Evolutionary conservation across 2,797 vertebrate species (phyloP).

Genomic region (Hylomyscus alleni): DNA sequence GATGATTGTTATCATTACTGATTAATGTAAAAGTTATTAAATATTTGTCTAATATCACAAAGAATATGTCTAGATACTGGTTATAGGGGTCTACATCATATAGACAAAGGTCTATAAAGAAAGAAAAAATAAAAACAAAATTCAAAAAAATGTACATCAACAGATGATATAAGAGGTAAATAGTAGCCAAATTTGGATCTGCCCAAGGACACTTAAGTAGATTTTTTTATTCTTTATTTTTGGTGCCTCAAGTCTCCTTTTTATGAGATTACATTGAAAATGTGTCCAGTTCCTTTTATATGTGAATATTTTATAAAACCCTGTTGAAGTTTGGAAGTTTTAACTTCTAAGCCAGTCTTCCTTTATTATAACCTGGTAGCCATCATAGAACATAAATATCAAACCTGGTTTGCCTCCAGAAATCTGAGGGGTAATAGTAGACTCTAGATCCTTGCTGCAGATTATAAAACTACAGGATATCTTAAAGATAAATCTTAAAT

Average conservation of each 20-base stretch:
- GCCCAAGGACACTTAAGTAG: neutral
- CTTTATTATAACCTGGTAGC: neutral
- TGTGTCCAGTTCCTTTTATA: neutral
- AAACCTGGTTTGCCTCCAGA: neutral
- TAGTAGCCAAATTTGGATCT: neutral
- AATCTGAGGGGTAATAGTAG: neutral
- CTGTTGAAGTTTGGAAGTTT: neutral
- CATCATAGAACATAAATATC: neutral
- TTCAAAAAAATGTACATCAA: neutral
- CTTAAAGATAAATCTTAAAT: neutral
- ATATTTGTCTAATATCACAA: neutral
- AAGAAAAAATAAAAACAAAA: neutral
- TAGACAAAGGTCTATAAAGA: neutral
- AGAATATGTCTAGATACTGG: neutral
- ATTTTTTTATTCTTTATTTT: neutral
- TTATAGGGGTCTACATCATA: neutral
- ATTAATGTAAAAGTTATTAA: neutral
- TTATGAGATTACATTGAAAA: neutral
- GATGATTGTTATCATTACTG: neutral
- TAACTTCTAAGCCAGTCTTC: neutral
- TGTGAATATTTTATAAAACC: neutral
- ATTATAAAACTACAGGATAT: neutral
- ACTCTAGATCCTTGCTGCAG: neutral
- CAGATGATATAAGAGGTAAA: neutral
- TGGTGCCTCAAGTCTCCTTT: neutral